Conservation (phyloP, 2,888 invertebrate species). For the Drosophila hamatofila region DNA sequence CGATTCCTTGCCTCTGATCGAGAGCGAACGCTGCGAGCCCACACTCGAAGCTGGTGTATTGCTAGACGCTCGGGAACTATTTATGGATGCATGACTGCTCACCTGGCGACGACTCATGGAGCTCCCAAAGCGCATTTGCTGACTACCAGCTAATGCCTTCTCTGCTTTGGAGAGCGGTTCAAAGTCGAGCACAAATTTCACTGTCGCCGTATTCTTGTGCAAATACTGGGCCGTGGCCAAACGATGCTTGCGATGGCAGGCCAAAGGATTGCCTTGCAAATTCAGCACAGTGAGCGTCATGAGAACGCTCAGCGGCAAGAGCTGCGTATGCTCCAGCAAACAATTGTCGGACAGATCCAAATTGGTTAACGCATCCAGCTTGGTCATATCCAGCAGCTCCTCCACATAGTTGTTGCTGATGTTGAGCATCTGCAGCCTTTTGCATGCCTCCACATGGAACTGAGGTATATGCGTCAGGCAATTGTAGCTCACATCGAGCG, state of each 20-base stretch:
- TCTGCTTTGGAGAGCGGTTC: constrained; percentile 86
- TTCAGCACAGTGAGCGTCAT: constrained; percentile 86
- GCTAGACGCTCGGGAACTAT: constrained; percentile 51
- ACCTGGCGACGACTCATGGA: constrained; percentile 47
- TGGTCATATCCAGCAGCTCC: constrained; percentile 87
- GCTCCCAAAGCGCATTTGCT: constrained; percentile 73
- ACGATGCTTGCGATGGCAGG: constrained; percentile 88
- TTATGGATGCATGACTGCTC: constrained; percentile 51
- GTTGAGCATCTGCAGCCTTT: constrained; percentile 87
- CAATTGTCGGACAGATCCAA: constrained; percentile 89
- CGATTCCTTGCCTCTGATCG: constrained; percentile 45
- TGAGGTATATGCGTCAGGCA: constrained; percentile 87
- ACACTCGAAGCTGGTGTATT: constrained; percentile 83
- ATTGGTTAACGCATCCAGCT: constrained; percentile 87
- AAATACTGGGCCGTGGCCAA: constrained; percentile 86
- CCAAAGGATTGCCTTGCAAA: constrained; percentile 88
- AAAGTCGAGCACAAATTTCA: constrained; percentile 87
- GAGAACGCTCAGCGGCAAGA: constrained; percentile 87
- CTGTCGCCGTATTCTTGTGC: constrained; percentile 86
- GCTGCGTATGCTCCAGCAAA: constrained; percentile 87
- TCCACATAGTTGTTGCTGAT: constrained; percentile 89
- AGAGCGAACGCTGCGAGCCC: constrained; percentile 75
- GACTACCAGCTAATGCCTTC: constrained; percentile 85
- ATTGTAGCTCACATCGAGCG: constrained; percentile 89
- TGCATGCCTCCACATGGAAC: constrained; percentile 87